Conservation (phyloP, 2,888 invertebrate genomes). For the Atethmia centrago region DNA sequence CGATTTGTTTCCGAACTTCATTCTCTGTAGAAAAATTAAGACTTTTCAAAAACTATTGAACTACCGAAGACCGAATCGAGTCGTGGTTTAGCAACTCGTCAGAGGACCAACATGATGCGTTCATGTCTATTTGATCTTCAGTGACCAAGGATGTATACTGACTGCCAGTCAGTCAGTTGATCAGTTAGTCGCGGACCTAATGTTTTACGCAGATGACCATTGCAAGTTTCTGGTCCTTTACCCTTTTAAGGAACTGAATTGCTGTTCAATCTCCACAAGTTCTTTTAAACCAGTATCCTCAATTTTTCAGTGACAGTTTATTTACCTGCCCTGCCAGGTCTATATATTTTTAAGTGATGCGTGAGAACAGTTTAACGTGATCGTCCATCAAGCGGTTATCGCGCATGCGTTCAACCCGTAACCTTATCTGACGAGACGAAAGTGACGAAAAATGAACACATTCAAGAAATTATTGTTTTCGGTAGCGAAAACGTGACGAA, state of each 20-base stretch:
- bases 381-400: conserved; percentile 89
- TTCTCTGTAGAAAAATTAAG: background rate
- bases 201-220: background rate
- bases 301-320: background rate
- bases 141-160: background rate
- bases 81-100: background rate
- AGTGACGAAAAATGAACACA: conserved; percentile 79
- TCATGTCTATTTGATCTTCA: background rate
- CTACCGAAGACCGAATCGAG: background rate
- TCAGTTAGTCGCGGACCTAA: background rate
- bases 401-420: conserved; percentile 79
- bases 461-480: conserved; percentile 78
- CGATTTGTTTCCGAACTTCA: background rate
- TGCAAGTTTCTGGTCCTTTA: background rate
- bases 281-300: background rate
- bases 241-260: background rate
- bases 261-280: background rate
- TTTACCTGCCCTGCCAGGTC: conserved; percentile 61
- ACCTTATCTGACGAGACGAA: conserved; percentile 85
- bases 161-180: background rate
- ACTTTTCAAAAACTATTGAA: background rate
- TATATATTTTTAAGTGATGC: conserved; percentile 60
- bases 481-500: conserved; percentile 72
- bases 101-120: background rate
- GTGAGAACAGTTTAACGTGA: conserved; percentile 82